Base-by-base conservation (phyloP, 1,140 invertebrate genomes). In the Penaeus vannamei region DNA sequence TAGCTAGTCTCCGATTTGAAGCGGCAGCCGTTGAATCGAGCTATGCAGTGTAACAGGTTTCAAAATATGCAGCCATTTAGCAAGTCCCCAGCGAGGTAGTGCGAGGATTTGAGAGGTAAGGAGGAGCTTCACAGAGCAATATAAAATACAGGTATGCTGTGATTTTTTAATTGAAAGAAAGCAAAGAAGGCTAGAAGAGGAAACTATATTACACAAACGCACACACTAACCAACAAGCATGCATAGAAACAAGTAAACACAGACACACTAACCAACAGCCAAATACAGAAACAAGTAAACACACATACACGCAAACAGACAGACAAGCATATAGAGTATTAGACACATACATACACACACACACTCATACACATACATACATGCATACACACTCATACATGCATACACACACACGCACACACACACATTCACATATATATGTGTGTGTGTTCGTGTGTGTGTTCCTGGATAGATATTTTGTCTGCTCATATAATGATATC, bases 401-500 rank as follows among this genome's bases (percentile, higher is more conserved):
- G 36, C 4, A 4, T 80, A n/a, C 26, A n/a, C 26, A n/a, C 26
- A n/a, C 26, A 19, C 26, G 76, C 26, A n/a, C 26, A n/a, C 26
- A n/a, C 26, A 19, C 26, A n/a, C 26, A n/a, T 79, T 5, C 26
- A n/a, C 26, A 4, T 80, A 4, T 80, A 3, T 80, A 4, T 80
- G 77, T 80, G 36, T 80, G 77, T 80, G 77, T 80, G 77, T 80
- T 32, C 42, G 29, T 79, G 8, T 29, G 23, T 79, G 26, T 32
- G 42, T 36, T 23, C 26, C 8, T 80, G 10, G 26, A 23, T 80
- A 23, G 14, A 3, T 80, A 23, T 36, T 8, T 80, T 8, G 26
- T 23, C 42, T 10, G 14, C 10, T 80, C n/a, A 42, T 23, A 32
- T 23, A 12, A 23, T 80, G 29, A 23, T 26, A 32, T 26, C 23